These are phyloP conservation scores for Setophaga petechia DNA, from an alignment of 2,113 vertebrate species.

Conservation along the genomic window DNA sequence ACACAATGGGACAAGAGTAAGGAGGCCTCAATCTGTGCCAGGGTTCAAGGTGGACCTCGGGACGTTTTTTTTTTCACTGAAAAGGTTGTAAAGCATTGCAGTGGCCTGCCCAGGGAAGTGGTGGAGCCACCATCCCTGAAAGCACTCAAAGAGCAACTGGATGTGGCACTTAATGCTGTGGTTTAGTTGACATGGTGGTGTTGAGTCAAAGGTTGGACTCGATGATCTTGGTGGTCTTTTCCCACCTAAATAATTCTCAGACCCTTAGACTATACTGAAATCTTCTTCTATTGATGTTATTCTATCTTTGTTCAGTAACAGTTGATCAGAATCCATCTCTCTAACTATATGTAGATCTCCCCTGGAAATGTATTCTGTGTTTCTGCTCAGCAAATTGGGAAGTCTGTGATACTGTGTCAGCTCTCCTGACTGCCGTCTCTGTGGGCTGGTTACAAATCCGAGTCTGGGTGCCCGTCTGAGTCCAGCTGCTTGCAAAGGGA, in stretches of 20 bases:
- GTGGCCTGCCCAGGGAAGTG: not conserved
- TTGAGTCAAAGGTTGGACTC: not conserved
- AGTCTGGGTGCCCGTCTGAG: not conserved
- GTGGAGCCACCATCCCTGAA: not conserved
- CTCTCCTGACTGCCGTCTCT: not conserved
- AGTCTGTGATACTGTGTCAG: not conserved
- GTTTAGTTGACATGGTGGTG: not conserved
- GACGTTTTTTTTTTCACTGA: not conserved
- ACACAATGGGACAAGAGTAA: not conserved
- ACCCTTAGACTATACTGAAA: not conserved
- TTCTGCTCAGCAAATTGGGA: not conserved
- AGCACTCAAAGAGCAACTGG: not conserved
- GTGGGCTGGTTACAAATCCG: not conserved
- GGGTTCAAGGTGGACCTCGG: not conserved
- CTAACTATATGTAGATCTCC: not conserved
- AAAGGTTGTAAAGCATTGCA: not conserved
- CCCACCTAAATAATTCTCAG: not conserved
- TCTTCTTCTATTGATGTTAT: not conserved
- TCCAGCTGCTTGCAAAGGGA: not conserved
- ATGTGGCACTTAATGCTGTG: not conserved
- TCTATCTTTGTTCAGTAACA: not conserved
- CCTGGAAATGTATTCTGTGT: not conserved
- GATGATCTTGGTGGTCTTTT: not conserved
- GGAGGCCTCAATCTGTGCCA: not conserved
- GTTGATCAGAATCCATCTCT: not conserved